Base-by-base conservation (phyloP, 1,140 invertebrate species). In the Drosophila triauraria region DNA sequence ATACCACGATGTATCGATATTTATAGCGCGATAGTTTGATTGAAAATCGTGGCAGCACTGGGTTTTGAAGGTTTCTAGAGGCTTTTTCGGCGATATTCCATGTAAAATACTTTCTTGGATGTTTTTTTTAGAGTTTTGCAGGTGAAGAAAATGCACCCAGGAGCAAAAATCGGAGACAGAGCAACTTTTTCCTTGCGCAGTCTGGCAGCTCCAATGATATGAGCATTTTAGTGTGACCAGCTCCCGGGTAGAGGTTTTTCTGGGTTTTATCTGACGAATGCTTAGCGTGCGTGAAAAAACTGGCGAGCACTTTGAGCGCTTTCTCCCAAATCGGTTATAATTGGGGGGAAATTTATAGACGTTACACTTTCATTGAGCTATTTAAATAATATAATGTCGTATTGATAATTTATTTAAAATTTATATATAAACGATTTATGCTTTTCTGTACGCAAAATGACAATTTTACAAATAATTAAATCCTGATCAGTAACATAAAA, bases 391-490 rank as follows among this genome's bases (percentile, higher is more conserved):
- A 17, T 5, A 54, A 23, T 5, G 27, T 54, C 3, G 20, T 40
- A 40, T 15, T 40, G 35, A 56, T 56, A 56, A 56, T 40, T 56
- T 56, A 40, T 40, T 56, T 40, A 40, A 56, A 15, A 54, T 10
- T n/a, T n/a, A 42, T 7, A n/a, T 54, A 40, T 54, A 54, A 54
- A 40, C 32, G 20, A 54, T 2, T 2, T 32, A 38, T 54, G 32
- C 17, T 15, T 23, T 23, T 17, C 8, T 54, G 13, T 38, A 35
- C 51, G 35, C 53, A 54, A 54, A 54, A n/a, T 56, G 13, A 40
- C 32, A 20, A 54, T 53, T 68, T 38, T 68, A 53, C 38, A 67
- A n/a, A 17, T 23, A 60, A 75, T 51, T 12, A 53, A n/a, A 50
- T 43, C 32, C 17, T 27, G 23, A 35, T 20, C 10, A 17, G 20